Base-by-base conservation (phyloP, 2,797 vertebrate species). In the Mionectes olivaceus region DNA sequence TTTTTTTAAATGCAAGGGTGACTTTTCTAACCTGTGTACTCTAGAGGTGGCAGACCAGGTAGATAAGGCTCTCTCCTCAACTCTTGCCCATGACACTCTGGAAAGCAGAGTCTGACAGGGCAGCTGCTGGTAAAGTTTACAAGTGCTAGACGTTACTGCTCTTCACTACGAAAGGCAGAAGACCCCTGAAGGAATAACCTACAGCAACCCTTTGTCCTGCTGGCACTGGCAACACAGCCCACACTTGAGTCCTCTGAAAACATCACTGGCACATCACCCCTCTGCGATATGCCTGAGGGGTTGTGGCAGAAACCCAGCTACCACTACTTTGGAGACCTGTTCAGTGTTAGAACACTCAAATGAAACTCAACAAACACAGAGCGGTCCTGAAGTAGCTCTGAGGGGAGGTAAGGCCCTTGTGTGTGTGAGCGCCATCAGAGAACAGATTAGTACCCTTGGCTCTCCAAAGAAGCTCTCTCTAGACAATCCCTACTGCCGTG, bases 351-450 rank as follows among this genome's bases (percentile, higher is more conserved):
- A 59, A 7, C 16, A 61, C 19, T 84, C 49, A 44, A 59, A 35
- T 28, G 35, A 83, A 88, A 47, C 22, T 21, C 67, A 37, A 43
- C 35, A 75, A 91, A 83, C 19, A 61, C 37, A 35, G 70, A 87
- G 64, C 4, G 3, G 21, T 60, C 46, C 63, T 18, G 52, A 84
- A 84, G 69, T 13, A 57, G 32, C 37, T 83, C n/a, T 61, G 65
- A 83, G 39, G 15, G 37, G 7, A 84, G 25, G 13, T 37, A 60
- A 74, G 27, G 25, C 23, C 30, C 22, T 65, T 3, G 1, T 5
- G 15, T 5, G 15, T 37, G 37, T 0, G 0, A 59, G 15, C 7
- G 5, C 13, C 57, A 49, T 6, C 81, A 87, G 44, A 67, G 33
- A 47, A 73, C 1, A 9, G 13, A 25, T 73, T 33, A 41, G 35